Conservation (phyloP, 30 jellyfish, hydroid and myxozoan species). For the Mastigias papua region DNA sequence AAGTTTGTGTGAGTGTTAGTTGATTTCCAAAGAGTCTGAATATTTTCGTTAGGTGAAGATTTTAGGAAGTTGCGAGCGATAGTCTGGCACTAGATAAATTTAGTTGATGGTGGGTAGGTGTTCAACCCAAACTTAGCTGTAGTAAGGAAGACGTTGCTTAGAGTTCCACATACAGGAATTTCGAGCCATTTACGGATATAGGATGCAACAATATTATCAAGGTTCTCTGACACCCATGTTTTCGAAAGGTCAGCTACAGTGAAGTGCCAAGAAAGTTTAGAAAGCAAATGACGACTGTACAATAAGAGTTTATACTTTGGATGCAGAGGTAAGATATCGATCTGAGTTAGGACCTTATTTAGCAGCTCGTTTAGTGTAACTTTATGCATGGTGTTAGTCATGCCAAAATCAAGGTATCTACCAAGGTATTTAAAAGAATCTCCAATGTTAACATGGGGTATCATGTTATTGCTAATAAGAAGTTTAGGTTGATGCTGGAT, state of each 20-base stretch:
- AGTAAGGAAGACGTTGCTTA: slow-evolving; percentile 10
- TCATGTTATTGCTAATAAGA: neutral
- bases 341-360: neutral
- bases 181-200: slow-evolving; percentile 34
- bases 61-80: neutral
- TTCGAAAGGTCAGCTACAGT: slow-evolving; percentile 35
- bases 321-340: slow-evolving; percentile 15
- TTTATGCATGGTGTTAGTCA: slow-evolving; percentile 2
- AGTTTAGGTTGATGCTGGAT: slow-evolving; percentile 13
- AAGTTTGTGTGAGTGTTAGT: neutral
- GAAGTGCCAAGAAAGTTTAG: slow-evolving; percentile 14
- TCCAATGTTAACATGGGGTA: neutral
- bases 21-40: neutral
- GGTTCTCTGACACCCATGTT: slow-evolving; percentile 11
- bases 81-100: slow-evolving; percentile 2
- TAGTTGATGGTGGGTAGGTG: slow-evolving; percentile 1
- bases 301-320: slow-evolving; percentile 12
- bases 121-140: slow-evolving; percentile 19
- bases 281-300: neutral
- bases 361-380: neutral
- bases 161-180: slow-evolving; percentile 8
- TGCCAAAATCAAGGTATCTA: slow-evolving; percentile 8
- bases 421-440: slow-evolving; percentile 35
- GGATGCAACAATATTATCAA: slow-evolving; percentile 19
- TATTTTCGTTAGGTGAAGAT: neutral